Base-by-base conservation (phyloP, 2,888 invertebrate genomes). In the Andrena praecox region DNA sequence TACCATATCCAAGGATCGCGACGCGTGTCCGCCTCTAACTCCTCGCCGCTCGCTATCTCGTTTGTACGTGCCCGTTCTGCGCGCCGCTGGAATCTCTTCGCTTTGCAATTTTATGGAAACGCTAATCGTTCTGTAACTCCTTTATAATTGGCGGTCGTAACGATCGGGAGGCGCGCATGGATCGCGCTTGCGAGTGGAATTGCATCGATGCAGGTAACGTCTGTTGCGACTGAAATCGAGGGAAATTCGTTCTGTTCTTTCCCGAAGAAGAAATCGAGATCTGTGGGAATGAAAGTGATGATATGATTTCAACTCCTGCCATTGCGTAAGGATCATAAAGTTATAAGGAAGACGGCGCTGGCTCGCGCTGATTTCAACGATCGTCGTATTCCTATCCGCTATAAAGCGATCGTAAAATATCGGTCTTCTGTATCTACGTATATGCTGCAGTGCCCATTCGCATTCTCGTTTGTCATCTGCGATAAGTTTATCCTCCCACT, bases 331-430 rank as follows among this genome's bases (percentile, higher is more conserved):
- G 70, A 64, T 62, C 82, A 70, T 84, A 88, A 89, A 89, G 84
- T 86, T 83, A 87, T 77, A 83, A 89, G 85, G 87, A 89, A 88
- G 83, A 85, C 64, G 68, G 64, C 54, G 42, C 69, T 59, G 35
- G 66, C 71, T 81, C 74, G 78, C 80, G 76, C 80, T 81, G 87
- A 87, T 89, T 84, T 77, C 86, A 88, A 82, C 84, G 85, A 77
- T 84, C 83, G 80, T 72, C 87, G 85, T 88, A 86, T 83, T 83
- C 79, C 71, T 77, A 74, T 69, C 60, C 10, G 85, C 71, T 79
- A 85, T 89, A 85, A 84, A 68, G 35, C 73, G 66, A 68, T 88
- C 89, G 79, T 89, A 89, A 89, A 89, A 75, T 71, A 72, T 69
- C 77, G 62, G 78, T 77, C 74, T 69, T 16, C 50, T 69, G 63